Conservation (phyloP, 2,888 invertebrate genomes). For the Ametastegia equiseti region DNA sequence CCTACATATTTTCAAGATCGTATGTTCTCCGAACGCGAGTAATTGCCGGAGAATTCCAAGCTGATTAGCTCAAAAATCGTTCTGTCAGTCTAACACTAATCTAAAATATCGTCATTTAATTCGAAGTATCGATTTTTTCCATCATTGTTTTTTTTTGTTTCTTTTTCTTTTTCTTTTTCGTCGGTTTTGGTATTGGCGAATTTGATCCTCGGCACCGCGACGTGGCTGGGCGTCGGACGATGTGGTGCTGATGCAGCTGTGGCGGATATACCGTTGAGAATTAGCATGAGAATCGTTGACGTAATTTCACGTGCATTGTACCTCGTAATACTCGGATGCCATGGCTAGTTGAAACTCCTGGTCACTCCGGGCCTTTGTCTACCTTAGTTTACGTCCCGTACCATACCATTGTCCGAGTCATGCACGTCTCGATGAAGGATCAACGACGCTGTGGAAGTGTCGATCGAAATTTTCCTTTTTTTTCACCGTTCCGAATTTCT, state of each 20-base stretch:
- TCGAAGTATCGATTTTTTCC: too few species aligned
- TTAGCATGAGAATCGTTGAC: slow-evolving; percentile 47
- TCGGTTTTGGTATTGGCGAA: background rate
- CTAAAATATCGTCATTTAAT: too few species aligned
- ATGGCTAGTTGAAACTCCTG: slow-evolving; percentile 47
- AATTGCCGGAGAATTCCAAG: background rate
- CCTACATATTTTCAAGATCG: too few species aligned
- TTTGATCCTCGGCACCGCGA: background rate
- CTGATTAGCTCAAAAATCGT: too few species aligned
- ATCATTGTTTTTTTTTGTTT: background rate
- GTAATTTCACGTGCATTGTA: slow-evolving; percentile 44
- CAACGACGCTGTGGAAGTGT: background rate
- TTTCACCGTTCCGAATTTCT: background rate
- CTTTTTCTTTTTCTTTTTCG: background rate
- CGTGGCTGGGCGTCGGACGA: background rate
- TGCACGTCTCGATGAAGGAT: slow-evolving; percentile 36
- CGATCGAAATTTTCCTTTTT: background rate
- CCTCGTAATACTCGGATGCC: slow-evolving; percentile 43
- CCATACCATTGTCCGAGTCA: slow-evolving; percentile 24
- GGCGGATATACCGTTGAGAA: slow-evolving; percentile 38
- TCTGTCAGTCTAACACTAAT: too few species aligned
- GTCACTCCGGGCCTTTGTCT: slow-evolving; percentile 39
- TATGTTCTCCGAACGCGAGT: too few species aligned
- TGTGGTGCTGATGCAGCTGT: slow-evolving; percentile 12
- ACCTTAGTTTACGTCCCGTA: slow-evolving; percentile 40